Evolutionary conservation across 1,140 invertebrate genomes (phyloP).

Genomic region (Dolichoris vasculosae): DNA sequence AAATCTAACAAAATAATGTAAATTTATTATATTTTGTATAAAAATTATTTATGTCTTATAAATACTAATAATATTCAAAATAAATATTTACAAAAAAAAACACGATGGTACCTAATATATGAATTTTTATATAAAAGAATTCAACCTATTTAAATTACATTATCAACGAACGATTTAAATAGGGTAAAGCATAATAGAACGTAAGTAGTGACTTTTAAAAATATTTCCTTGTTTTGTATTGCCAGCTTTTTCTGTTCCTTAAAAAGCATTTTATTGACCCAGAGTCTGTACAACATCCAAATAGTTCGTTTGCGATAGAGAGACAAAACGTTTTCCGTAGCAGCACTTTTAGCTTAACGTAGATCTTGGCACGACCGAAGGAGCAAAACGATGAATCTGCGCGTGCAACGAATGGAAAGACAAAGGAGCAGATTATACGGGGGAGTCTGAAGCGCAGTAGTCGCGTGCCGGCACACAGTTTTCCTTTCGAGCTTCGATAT

Average conservation of each 20-base stretch:
- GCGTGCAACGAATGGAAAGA: constrained; percentile 8
- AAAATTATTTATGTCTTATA: too few relatives aligned
- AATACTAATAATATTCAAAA: too few relatives aligned
- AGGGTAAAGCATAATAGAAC: too few relatives aligned
- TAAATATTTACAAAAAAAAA: too few relatives aligned
- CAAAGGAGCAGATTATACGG: constrained; percentile 14
- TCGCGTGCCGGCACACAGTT: not conserved
- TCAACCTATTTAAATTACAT: too few relatives aligned
- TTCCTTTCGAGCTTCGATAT: not conserved
- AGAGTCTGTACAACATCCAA: not conserved
- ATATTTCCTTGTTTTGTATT: too few relatives aligned
- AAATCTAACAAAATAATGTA: too few relatives aligned
- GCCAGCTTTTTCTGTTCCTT: not conserved
- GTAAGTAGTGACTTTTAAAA: too few relatives aligned
- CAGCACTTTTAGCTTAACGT: not conserved
- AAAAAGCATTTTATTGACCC: not conserved
- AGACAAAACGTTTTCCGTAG: not conserved
- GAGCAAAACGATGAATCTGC: not conserved
- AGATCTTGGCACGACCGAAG: not conserved
- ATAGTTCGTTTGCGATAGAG: not conserved
- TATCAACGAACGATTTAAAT: too few relatives aligned
- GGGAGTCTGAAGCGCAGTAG: not conserved
- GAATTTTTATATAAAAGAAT: too few relatives aligned
- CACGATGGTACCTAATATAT: too few relatives aligned
- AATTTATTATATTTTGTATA: too few relatives aligned